Base-by-base conservation (phyloP, 2,888 invertebrate genomes). In the Drosophila antonietae region DNA sequence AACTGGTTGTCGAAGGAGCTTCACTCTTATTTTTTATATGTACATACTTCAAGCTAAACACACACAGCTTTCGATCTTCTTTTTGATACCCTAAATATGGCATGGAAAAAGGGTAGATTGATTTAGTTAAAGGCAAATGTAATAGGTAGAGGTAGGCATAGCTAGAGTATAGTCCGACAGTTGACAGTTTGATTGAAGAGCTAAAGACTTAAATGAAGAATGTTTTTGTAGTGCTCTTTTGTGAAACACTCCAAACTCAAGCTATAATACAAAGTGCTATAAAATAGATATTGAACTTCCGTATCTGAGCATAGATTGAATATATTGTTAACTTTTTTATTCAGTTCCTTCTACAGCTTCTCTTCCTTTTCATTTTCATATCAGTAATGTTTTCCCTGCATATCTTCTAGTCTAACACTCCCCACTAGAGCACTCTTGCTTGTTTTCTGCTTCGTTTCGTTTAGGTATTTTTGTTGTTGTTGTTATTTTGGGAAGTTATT, bases 1-100 rank as follows among this genome's bases (percentile, higher is more conserved):
- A 76, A 76, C 77, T 80, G 80, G 77, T 76, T 76, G 78, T 61
- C 66, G 80, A 67, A 77, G 77, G 77, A 77, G 77, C 80, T 80
- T 78, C 72, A 76, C 77, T 78, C 80, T 78, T 76, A 80, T 77
- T 64, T 59, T 56, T 64, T 59, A 68, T 56, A 15, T 15, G n/a
- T 8, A 33, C 53, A 80, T 55, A 68, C 57, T 62, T 73, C 44
- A 33, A 57, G 70, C 62, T 59, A 58, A 43, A 52, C 63, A 52
- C 62, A n/a, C 18, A 18, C 18, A 63, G 66, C 62, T 76, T 71
- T 77, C 59, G 71, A 46, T 78, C 73, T 72, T 61, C 52, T 57
- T 44, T 51, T 46, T 18, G 2, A 20, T 51, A 20, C 51, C 51
- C 51, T 33, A 14, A 51, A 18, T 8, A 0, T 33, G 1, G 6